Evolutionary conservation across 2,888 invertebrate species (phyloP), one percentile per base, ranked within the genome.

Genomic region (Glaucopsyche alexis): DNA sequence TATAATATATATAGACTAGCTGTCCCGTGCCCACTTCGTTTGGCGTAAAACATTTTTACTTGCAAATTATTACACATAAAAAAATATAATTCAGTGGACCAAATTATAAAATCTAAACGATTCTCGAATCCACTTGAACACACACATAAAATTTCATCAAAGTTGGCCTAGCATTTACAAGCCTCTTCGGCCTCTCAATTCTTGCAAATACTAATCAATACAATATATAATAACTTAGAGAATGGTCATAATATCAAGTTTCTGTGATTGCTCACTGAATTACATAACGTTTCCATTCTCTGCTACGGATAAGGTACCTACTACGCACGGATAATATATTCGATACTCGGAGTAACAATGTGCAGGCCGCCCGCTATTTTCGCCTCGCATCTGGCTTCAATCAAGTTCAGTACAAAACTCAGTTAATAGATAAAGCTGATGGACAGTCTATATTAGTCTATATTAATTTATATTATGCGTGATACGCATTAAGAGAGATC

Each of bases 301-400:
- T 50, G 6, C 52, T 52, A 9, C 8, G 16, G 52, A 52, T 42
- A 6, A 8, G 29, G 29, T 29, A 29, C 29, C 42, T 42, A 19
- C n/a, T 52, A 19, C 16, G 16, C 16, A 52, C 16, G 9, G 9
- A 55, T 11, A 55, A 11, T 11, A 16, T 16, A 9, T 11, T 16
- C 19, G 11, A 60, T 38, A 38, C 29, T 29, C 5, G 16, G 11
- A 60, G 60, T 60, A 29, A 60, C 60, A 60, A 11, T 60, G 60
- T 13, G 60, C 60, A 60, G 38, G 29, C 29, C 9, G 50, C 14
- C 29, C 60, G 60, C 60, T 60, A 60, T 60, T 60, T 60, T 38
- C 7, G 60, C 60, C 60, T 60, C 29, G 29, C 60, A 60, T 60
- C 60, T 60, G 60, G 29, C 60, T 38, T 60, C 60, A 13, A 38